Base-by-base conservation (phyloP, 2,888 invertebrate species). In the Dromius quadrimaculatus region DNA sequence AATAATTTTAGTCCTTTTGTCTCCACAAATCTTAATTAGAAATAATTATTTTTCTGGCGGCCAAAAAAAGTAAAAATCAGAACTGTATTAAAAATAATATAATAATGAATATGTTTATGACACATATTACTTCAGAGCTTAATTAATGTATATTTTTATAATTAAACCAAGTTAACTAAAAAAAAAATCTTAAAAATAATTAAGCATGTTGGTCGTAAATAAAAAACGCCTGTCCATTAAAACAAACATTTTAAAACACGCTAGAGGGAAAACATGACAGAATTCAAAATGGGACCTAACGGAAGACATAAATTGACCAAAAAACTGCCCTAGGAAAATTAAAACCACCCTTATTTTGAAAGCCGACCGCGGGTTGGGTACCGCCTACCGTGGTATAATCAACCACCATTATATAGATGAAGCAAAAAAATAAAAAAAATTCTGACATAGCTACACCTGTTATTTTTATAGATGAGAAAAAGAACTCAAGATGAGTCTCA, bases 291-390 rank as follows among this genome's bases (percentile, higher is more conserved):
- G 78, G 77, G 73, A 74, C 61, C 75, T 73, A 71, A 69, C 76
- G 76, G 76, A 76, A 77, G 76, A 75, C 71, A 76, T 76, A 77
- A 77, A 76, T 77, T 77, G 75, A 73, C 71, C 74, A 71, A 73
- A 73, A 73, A 75, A 59, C 43, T 22, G 70, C 62, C 74, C 72
- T 70, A 74, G 72, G 75, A 75, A 75, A 73, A 75, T 74, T 74
- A 75, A 74, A 76, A 76, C 75, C 74, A 75, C 75, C 77, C 77
- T 76, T 76, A 76, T 75, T 76, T 76, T 73, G 54, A 74, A 71
- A 73, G 72, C 71, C 73, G 74, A 71, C 74, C 72, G 65, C 66
- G 71, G 22, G 34, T 34, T 38, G 64, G 71, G 69, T 68, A 72
- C 73, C 75, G 75, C 76, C 76, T 74, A 72, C 71, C 66, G 71